Evolutionary conservation across 1,140 invertebrate genomes (phyloP).

Genomic region (Eulimnadia texana): DNA sequence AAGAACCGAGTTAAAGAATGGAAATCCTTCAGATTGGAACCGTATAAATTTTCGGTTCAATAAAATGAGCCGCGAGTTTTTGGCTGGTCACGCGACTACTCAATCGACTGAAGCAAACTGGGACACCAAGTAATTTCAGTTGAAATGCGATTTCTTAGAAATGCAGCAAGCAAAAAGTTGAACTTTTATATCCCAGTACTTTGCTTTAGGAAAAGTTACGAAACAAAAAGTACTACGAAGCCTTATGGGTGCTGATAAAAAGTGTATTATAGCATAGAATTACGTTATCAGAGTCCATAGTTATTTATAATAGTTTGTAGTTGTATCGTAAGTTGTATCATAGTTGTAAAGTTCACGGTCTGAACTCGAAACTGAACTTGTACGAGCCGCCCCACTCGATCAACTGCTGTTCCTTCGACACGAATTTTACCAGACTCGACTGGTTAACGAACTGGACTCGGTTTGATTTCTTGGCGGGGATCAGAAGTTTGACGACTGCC

Average conservation of each 20-base stretch:
- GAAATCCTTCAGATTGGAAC: no score
- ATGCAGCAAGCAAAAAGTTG: no score
- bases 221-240: no score
- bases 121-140: not conserved
- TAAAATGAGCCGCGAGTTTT: not conserved
- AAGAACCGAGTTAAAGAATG: not conserved
- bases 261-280: no score
- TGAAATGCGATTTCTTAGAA: no score
- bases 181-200: no score
- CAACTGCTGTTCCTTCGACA: not conserved
- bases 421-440: not conserved
- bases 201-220: no score
- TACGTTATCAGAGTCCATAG: no score
- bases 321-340: no score
- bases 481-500: not conserved
- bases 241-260: no score
- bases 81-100: not conserved
- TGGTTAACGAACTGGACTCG: not conserved
- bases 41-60: no score
- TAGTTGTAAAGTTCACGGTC: not conserved
- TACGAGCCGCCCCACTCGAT: not conserved
- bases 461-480: not conserved
- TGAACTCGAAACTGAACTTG: not conserved
- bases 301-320: no score
- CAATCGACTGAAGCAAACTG: not conserved